Base-by-base conservation (phyloP, 2,113 vertebrate species). In the Platycercus adscitus region DNA sequence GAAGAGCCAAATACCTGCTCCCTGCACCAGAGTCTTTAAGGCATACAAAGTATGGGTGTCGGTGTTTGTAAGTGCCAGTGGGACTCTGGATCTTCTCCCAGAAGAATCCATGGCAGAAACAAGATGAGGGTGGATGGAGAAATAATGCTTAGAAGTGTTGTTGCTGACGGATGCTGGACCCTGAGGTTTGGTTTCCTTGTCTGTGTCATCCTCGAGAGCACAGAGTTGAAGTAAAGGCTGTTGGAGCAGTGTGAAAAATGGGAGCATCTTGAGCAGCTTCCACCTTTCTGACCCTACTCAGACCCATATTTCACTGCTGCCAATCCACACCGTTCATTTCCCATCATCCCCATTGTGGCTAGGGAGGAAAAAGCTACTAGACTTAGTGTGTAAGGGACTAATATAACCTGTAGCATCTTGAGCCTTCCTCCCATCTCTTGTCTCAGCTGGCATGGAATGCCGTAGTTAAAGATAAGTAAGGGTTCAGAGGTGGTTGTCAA, bases 391-490 rank as follows among this genome's bases (percentile, higher is more conserved):
- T n/a, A 31, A 56, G 18, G 49, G 53, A 43, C 39, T 86, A 11
- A 56, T 41, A 28, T 31, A 60, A 92, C 83, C 71, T 85, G 47
- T 41, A 76, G 68, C 64, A 13, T 69, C 81, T 56, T 35, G 39
- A 41, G 47, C 66, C 47, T 85, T 60, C 76, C 83, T 63, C 56
- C 56, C 41, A 9, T 20, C 33, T 69, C 18, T 31, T 28, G 71
- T 85, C 76, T 95, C 80, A 41, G 76, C 5, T 89, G 79, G 44
- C 49, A 41, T 29, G 72, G 81, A 72, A 80, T 83, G 15, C 60
- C 76, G 37, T 43, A 65, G 35, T 47, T 73, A 77, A 95, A 83
- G 65, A 92, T 93, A 73, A 78, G 72, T 76, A 43, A 81, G 44
- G n/a, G 17, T 26, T 86, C 41, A 11, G 68, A 72, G 89, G 29